phyloP scores from a whole-genome alignment of 2,797 vertebrate species.

The Alcedo atthis region DNA sequence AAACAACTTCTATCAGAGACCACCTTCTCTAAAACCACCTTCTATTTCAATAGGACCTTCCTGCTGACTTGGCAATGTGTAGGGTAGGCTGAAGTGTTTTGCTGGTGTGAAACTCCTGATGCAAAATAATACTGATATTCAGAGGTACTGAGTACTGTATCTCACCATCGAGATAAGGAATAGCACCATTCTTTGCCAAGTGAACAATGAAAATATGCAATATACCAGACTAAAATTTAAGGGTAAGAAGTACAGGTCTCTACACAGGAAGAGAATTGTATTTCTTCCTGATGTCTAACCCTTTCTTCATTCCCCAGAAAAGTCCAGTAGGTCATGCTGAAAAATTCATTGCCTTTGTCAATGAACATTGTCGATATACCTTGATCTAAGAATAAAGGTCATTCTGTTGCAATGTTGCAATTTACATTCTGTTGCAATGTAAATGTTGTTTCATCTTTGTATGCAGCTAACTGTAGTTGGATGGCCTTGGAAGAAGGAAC shows the following conservation, averaged over 20 bases:
- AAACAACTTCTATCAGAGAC: not conserved
- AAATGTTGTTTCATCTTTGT: not conserved
- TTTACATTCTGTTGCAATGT: not conserved
- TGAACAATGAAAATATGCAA: not conserved
- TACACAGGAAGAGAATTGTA: not conserved
- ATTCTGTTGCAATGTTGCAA: not conserved
- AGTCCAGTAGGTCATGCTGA: not conserved
- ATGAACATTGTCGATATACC: not conserved
- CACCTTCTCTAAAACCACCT: not conserved
- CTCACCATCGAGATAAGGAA: not conserved
- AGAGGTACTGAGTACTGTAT: not conserved
- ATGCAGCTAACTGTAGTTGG: not conserved
- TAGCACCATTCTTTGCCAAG: not conserved
- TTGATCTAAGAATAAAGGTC: not conserved
- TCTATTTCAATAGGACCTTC: not conserved
- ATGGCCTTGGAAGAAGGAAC: not conserved
- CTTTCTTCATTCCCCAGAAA: not conserved
- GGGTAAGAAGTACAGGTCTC: not conserved
- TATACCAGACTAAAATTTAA: not conserved
- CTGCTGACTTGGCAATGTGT: rapidly evolving
- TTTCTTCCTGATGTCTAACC: not conserved
- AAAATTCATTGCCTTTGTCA: not conserved
- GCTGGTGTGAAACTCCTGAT: not conserved
- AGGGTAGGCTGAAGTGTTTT: not conserved
- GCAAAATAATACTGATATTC: not conserved